phyloP scores from a whole-genome alignment of 2,888 invertebrate genomes.

The Branchipolynoe longqiensis region DNA sequence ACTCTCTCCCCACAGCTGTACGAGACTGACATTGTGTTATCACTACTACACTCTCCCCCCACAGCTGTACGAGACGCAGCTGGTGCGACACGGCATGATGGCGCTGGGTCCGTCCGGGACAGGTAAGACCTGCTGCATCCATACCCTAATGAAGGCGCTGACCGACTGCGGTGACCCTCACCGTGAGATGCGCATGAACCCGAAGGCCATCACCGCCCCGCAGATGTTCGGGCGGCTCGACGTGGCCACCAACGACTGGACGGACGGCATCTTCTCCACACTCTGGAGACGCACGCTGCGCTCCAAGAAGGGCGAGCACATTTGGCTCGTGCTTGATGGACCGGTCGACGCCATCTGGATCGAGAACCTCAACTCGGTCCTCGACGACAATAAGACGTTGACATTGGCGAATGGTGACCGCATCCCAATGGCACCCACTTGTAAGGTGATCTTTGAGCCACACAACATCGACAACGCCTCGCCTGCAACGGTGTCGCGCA shows the following conservation, averaged over 20 bases:
- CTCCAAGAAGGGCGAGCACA: conserved; percentile 91
- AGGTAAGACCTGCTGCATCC: conserved; percentile 95
- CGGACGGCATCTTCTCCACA: conserved; percentile 98
- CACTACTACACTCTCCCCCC: no score
- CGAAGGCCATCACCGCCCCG: conserved; percentile 97
- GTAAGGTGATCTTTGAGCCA: conserved; percentile 95
- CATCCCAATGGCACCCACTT: conserved; percentile 94
- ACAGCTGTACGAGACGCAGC: conserved; percentile 82
- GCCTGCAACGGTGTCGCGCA: conserved; percentile 96
- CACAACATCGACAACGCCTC: conserved; percentile 99
- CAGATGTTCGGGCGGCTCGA: conserved; percentile 98
- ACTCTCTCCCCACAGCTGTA: no score
- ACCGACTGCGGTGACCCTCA: conserved; percentile 92
- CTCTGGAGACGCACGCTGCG: conserved; percentile 96
- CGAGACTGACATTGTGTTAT: no score
- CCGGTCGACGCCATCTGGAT: conserved; percentile 83
- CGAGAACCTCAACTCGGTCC: conserved; percentile 82
- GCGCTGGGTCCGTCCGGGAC: conserved; percentile 95
- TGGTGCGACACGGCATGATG: conserved; percentile 86
- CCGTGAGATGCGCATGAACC: conserved; percentile 98
- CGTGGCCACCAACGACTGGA: conserved; percentile 99
- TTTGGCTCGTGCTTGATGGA: conserved; percentile 90
- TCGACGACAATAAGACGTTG: conserved; percentile 82
- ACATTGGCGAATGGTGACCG: conserved; percentile 97
- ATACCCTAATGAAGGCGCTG: conserved; percentile 94